Evolutionary conservation across 2,113 vertebrate genomes (phyloP), one percentile per base, ranked within the genome.

Genomic region (Zingel zingel): DNA sequence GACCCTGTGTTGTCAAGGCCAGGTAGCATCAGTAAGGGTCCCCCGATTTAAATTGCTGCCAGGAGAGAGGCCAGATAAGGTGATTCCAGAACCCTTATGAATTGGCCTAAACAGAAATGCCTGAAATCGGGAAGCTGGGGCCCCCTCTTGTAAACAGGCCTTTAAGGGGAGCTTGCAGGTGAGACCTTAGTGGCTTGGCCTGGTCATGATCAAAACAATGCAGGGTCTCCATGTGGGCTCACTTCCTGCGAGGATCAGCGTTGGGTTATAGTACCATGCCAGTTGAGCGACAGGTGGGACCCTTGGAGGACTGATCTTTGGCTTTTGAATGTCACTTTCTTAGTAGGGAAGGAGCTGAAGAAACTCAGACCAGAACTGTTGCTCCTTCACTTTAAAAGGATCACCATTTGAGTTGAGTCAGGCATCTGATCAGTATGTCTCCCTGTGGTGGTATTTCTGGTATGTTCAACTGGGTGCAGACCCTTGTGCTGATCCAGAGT

Each of bases 31-130:
- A 74, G 47, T 70, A 57, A 16, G 57, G 14, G 23, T 45, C 39
- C 69, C 18, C 43, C 1, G 0, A 64, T 74, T 19, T 43, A 58
- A 59, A 79, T 25, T 77, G 19, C 30, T 69, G 63, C 33, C 4
- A 51, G 53, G 63, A 81, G 5, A 63, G 23, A 16, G 65, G 21
- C 73, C 67, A 65, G 50, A 81, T n/a, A 19, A 36, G 53, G 27
- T 16, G 2, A 66, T 74, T 64, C 21, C 56, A 84, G 75, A 9
- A 77, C 18, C 64, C 18, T 6, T 33, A 14, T 54, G n/a, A 62
- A 69, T 64, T 81, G 54, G 19, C n/a, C 70, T 79, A 25, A 56
- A 57, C 9, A 83, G 36, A 47, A 68, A 84, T 51, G 75, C 51
- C 68, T 84, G 71, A 59, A 85, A 72, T 72, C 53, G 48, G 58